These are phyloP conservation scores for Smittia aterrima DNA, from an alignment of 2,888 invertebrate species.

Conservation along the genomic window DNA sequence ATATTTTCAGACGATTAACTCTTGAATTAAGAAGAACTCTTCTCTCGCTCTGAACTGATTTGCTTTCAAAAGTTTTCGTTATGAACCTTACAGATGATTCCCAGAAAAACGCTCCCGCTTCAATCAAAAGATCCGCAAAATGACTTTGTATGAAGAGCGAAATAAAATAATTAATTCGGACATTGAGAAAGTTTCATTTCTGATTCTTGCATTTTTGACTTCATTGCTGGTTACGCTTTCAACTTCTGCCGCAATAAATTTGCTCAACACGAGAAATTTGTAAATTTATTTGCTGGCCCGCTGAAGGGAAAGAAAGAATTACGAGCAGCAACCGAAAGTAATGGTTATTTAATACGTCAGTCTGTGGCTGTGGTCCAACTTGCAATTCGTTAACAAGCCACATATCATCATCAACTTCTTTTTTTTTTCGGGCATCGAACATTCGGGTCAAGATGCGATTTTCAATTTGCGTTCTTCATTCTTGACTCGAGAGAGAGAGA, in stretches of 20 bases:
- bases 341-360: not conserved
- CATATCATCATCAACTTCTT: constrained; percentile 8
- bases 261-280: not conserved
- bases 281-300: not conserved
- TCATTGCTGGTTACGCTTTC: not conserved
- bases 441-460: not conserved
- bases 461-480: not conserved
- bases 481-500: not conserved
- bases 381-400: not conserved
- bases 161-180: not conserved
- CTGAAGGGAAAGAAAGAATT: not conserved
- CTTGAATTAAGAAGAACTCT: no score
- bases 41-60: no score
- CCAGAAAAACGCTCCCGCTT: no score
- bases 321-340: not conserved
- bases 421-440: not conserved
- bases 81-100: no score
- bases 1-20: no score
- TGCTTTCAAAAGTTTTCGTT: no score
- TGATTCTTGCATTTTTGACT: not conserved
- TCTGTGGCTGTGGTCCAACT: not conserved
- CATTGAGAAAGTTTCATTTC: not conserved
- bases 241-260: not conserved
- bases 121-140: no score
- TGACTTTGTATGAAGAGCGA: no score